phyloP scores from a whole-genome alignment of 2,113 vertebrate genomes.

The Eurystomus gularis region DNA sequence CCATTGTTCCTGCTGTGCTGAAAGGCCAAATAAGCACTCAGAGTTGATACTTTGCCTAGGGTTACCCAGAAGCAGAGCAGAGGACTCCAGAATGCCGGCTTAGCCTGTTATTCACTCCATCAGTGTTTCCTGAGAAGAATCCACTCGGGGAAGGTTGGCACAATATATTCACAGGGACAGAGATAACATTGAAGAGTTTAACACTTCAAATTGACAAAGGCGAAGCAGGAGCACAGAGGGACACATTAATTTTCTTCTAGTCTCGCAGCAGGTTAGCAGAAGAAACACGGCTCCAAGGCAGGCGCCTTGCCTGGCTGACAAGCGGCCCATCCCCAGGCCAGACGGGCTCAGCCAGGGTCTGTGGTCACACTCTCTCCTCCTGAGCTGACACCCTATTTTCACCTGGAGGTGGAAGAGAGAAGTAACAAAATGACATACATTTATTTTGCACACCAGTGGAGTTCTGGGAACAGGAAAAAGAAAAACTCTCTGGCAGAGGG shows the following conservation, averaged over 20 bases:
- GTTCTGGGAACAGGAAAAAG: not conserved
- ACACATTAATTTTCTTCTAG: not conserved
- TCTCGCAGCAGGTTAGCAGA: not conserved
- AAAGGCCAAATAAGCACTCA: not conserved
- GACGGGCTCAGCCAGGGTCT: not conserved
- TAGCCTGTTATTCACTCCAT: not conserved
- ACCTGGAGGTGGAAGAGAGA: not conserved
- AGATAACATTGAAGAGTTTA: slow-evolving; percentile 10
- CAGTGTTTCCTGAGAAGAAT: not conserved
- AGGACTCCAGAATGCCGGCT: not conserved
- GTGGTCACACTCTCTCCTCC: not conserved
- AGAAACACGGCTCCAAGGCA: not conserved
- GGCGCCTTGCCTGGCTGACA: not conserved
- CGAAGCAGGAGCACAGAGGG: not conserved
- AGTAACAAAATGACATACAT: not conserved
- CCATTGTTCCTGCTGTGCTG: not conserved
- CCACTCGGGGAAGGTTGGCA: not conserved
- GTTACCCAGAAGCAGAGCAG: not conserved
- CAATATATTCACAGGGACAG: not conserved
- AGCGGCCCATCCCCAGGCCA: not conserved
- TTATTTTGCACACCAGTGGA: not conserved
- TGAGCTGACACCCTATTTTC: not conserved
- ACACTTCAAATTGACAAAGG: slow-evolving; percentile 32
- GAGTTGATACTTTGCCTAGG: not conserved
- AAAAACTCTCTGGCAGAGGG: not conserved